phyloP scores from a whole-genome alignment of 2,797 vertebrate species.

The Malacoctenus gilli region DNA sequence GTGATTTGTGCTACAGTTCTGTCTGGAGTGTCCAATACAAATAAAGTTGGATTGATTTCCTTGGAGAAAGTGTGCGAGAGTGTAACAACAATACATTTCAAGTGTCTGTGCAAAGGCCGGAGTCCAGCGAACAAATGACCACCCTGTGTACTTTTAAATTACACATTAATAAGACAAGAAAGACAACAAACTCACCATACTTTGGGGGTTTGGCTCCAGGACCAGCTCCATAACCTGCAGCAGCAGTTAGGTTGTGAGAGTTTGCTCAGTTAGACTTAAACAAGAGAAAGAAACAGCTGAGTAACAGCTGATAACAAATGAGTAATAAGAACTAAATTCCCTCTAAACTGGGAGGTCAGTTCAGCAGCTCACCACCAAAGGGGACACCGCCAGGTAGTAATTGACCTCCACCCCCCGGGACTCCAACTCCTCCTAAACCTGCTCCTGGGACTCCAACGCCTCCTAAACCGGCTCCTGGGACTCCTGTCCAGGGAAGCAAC shows the following conservation, averaged over 20 bases:
- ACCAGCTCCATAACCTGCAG: conserved; percentile 53
- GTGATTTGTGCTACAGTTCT: no score
- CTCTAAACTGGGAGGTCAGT: neutral
- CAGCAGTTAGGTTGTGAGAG: neutral
- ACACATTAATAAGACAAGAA: no score
- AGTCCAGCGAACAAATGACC: no score
- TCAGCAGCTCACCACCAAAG: conserved; percentile 52
- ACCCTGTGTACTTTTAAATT: no score
- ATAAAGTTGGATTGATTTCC: no score
- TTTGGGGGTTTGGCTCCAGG: conserved; percentile 61
- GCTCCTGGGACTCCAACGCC: conserved; percentile 45
- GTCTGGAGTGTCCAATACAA: no score
- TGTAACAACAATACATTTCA: no score
- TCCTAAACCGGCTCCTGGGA: conserved; percentile 54
- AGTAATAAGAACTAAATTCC: no score
- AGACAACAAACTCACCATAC: conserved; percentile 44
- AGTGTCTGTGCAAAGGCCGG: no score
- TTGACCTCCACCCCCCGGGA: conserved; percentile 49
- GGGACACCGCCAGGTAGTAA: conserved; percentile 45
- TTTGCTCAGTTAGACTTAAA: neutral
- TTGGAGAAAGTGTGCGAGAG: no score
- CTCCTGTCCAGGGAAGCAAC: conserved; percentile 23
- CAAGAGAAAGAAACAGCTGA: no score
- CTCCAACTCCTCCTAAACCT: conserved; percentile 24
- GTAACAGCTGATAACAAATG: no score